Base-by-base conservation (phyloP, 2,888 invertebrate species). In the Apoda limacodes region DNA sequence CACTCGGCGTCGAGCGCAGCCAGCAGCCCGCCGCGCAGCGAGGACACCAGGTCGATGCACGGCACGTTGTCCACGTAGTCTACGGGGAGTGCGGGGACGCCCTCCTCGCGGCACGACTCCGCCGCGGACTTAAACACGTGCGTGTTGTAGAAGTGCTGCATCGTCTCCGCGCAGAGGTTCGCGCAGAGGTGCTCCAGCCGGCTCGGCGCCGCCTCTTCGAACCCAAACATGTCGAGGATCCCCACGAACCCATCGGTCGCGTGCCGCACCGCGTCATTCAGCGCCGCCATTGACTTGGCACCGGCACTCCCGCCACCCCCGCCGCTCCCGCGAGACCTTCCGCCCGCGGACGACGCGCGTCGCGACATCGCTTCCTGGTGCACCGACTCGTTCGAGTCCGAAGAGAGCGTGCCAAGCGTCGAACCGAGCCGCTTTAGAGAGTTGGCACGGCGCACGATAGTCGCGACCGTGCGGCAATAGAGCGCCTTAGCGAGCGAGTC, bases 91-190 rank as follows among this genome's bases (percentile, higher is more conserved):
- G 94, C 93, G 30, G 88, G 84, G 48, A 96, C 94, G 28, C 94
- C 94, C 80, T 96, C 95, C 65, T 96, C 96, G 39, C 93, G 85
- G 56, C 95, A 95, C 30, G 95, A 93, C 74, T 96, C 95, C 30
- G 51, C 42, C 45, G 93, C 90, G 12, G 93, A 92, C 69, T 95
- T 95, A 76, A 97, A 96, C 49, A 96, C 94, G 71, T 96, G 95
- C 30, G 95, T 96, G 71, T 95, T 97, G 82, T 96, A 97, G 70
- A 95, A 96, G 70, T 96, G 96, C 67, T 97, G 96, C 93, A 97
- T 94, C 17, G 95, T 95, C 80, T 97, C 97, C 1, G 96, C 95
- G 71, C 95, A 95, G 39, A 97, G 81, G 76, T 97, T 97, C 52
- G 95, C 94, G 75, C 96, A 96, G 36, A 97, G 81, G 64, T 96